A percentile compares a stretch with the other conserved stretches of the same genome.
phyloP scores from a whole-genome alignment of 2,888 invertebrate genomes.

The Cecidostiba fungosa region DNA sequence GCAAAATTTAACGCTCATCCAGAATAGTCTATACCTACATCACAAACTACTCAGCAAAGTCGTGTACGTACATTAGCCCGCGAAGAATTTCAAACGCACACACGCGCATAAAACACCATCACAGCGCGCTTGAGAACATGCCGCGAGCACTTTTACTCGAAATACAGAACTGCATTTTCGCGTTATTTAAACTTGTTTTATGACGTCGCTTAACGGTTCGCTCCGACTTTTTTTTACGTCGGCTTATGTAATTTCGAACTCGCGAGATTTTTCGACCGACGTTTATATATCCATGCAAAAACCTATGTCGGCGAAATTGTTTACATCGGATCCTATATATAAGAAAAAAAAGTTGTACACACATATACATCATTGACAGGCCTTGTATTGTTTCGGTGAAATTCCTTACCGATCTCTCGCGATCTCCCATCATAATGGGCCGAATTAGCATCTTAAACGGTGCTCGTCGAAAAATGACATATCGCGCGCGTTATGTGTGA shows the following conservation, averaged over 20 bases:
- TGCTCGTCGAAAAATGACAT: slow-evolving; percentile 38
- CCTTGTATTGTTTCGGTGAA: no score
- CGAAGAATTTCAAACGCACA: not conserved
- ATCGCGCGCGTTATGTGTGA: slow-evolving; percentile 36
- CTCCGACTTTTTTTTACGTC: slow-evolving; percentile 22
- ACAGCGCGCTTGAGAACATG: not conserved
- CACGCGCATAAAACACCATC: not conserved
- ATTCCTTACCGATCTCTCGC: not conserved
- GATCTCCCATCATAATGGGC: not conserved
- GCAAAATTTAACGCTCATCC: no score
- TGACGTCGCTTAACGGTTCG: slow-evolving; percentile 59
- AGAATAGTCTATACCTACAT: not conserved
- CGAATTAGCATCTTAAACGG: slow-evolving; percentile 26
- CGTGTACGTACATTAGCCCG: not conserved
- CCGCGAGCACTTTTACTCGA: slow-evolving; percentile 53
- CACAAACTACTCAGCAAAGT: not conserved
- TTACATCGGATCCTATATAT: not conserved
- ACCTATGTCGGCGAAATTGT: not conserved
- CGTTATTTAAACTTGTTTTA: slow-evolving; percentile 63
- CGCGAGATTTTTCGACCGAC: slow-evolving; percentile 29
- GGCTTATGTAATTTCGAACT: slow-evolving; percentile 53
- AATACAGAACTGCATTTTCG: slow-evolving; percentile 58
- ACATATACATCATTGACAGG: no score
- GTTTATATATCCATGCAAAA: not conserved
- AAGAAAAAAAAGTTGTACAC: no score